A percentile compares a stretch with the other conserved stretches of the same genome.
Evolutionary conservation across 2,113 vertebrate species (phyloP).

Genomic region (Stegostoma tigrinum): DNA sequence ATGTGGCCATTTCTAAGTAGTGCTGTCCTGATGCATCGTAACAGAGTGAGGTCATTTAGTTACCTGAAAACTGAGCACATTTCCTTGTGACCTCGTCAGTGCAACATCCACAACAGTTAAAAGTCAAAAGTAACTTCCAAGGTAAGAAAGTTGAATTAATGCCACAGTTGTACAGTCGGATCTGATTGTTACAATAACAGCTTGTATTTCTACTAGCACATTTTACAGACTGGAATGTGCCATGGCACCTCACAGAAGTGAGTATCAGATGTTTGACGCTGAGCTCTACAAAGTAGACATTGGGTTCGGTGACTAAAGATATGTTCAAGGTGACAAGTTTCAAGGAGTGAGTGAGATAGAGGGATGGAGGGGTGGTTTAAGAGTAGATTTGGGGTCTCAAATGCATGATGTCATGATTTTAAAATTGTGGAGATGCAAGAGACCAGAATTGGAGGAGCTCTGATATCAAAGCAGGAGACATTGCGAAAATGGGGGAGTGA

Average conservation of each 20-base stretch:
- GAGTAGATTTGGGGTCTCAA: background rate
- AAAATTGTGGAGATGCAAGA: background rate
- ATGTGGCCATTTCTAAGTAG: background rate
- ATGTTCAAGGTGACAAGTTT: background rate
- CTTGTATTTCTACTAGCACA: background rate
- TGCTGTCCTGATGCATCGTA: background rate
- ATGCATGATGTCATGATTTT: background rate
- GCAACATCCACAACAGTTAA: background rate
- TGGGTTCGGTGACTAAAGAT: background rate
- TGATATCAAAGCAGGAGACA: background rate
- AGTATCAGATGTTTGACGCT: background rate
- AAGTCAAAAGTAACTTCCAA: background rate
- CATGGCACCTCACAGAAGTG: background rate
- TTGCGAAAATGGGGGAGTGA: background rate
- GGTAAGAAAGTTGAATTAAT: background rate
- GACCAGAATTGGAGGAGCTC: background rate
- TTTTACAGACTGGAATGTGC: background rate
- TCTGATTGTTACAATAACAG: background rate
- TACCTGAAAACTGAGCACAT: background rate
- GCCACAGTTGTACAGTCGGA: background rate
- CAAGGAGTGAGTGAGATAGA: background rate
- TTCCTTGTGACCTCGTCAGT: background rate
- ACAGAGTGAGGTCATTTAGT: background rate
- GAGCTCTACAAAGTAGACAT: background rate
- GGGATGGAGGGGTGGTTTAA: background rate